A percentile compares a stretch with the other conserved stretches of the same genome.
Conservation (phyloP, 2,888 invertebrate genomes). For the Drosophila putrida region DNA sequence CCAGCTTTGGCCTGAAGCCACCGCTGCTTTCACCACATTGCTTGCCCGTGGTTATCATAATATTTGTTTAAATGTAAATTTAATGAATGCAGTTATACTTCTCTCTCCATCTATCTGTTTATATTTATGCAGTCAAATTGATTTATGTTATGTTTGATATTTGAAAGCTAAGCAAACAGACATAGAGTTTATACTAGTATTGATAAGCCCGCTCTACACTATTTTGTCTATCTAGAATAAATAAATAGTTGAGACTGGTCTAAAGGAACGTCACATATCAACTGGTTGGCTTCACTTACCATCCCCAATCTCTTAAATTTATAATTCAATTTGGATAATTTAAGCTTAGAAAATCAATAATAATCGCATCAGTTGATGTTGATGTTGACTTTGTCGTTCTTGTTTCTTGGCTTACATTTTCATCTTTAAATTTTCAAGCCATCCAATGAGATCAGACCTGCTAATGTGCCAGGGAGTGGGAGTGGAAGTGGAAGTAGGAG, state of each 20-base stretch:
- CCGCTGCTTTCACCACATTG: constrained; percentile 31
- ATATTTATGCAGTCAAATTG: constrained; percentile 62
- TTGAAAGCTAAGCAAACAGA: constrained; percentile 46
- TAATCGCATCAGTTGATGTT: constrained; percentile 66
- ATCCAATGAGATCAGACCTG: constrained; percentile 40
- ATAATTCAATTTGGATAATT: constrained; percentile 70
- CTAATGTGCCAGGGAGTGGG: constrained; percentile 38
- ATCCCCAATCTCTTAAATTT: constrained; percentile 33
- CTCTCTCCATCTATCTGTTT: constrained; percentile 2
- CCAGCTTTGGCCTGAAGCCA: constrained; percentile 48
- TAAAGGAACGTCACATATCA: neutral
- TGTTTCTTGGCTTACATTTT: constrained; percentile 40
- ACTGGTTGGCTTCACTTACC: constrained; percentile 5
- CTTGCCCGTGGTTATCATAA: constrained; percentile 57
- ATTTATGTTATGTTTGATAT: constrained; percentile 62
- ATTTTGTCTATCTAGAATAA: constrained; percentile 21
- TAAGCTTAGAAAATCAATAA: constrained; percentile 69
- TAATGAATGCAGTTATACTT: constrained; percentile 35
- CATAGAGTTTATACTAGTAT: constrained; percentile 7
- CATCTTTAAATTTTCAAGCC: constrained; percentile 52
- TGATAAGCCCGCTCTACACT: constrained; percentile 28
- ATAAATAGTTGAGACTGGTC: constrained; percentile 40
- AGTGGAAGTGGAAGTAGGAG: no score
- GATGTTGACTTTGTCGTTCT: neutral
- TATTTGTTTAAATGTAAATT: constrained; percentile 64